These are phyloP conservation scores for Tringa solitaria DNA, from an alignment of 2,113 vertebrate genomes.

Conservation along the genomic window DNA sequence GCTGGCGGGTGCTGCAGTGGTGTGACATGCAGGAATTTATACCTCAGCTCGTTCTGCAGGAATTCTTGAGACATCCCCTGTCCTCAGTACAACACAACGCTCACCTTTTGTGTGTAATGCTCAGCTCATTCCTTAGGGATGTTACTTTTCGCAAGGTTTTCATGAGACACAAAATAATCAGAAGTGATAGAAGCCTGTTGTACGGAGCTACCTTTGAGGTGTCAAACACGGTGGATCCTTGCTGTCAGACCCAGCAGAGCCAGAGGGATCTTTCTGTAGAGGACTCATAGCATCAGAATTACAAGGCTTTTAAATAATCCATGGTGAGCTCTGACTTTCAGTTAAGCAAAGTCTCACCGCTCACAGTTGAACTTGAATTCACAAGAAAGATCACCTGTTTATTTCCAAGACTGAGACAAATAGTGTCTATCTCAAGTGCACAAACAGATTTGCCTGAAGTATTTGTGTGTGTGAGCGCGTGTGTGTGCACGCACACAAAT, in stretches of 20 bases:
- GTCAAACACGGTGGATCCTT: background rate
- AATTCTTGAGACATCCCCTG: background rate
- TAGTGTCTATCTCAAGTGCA: constrained; percentile 2
- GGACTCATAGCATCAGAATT: background rate
- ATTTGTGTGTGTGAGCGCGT: background rate
- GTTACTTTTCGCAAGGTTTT: background rate
- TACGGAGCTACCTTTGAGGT: background rate
- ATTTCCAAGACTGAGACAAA: constrained; percentile 32
- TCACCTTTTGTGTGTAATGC: background rate
- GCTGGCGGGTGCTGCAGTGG: background rate
- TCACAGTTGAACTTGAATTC: background rate
- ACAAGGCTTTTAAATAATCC: constrained; percentile 25
- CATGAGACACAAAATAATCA: background rate
- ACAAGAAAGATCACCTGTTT: constrained; percentile 12
- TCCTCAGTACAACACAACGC: background rate
- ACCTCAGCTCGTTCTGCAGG: background rate
- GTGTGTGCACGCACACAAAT: background rate
- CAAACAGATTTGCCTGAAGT: constrained; percentile 30
- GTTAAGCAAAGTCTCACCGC: background rate
- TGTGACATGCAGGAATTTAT: background rate
- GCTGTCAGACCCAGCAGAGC: background rate
- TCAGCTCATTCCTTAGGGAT: background rate
- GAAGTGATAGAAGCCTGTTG: background rate
- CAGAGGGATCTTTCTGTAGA: background rate
- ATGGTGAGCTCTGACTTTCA: background rate